Evolutionary conservation across 2,888 invertebrate species (phyloP), one percentile per base, ranked within the genome.

Genomic region (Tribolium freemani): DNA sequence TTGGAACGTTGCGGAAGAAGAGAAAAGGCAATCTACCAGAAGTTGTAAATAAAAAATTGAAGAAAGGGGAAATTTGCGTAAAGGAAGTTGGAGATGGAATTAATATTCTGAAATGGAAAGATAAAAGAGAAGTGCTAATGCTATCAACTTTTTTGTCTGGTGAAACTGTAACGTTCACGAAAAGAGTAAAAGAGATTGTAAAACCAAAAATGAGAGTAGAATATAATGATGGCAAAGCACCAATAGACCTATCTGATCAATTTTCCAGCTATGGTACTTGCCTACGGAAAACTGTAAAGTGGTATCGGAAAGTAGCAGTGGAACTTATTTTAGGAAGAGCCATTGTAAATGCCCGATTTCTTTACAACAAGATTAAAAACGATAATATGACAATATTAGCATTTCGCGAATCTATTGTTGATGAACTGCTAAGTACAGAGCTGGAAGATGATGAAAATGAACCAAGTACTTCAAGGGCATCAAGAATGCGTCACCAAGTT

Each of bases 121-220:
- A 83, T 66, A 82, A 82, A 71, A 72, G 81, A 38, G 80, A 83
- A 48, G 77, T 84, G 16, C 73, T 83, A 44, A 70, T 81, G 66
- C 75, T 83, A 21, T 78, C 78, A 53, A 82, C 82, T 1, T n/a
- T n/a, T n/a, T 1, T n/a, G 8, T n/a, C 46, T n/a, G 10, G 9
- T 46, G 5, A 46, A 46, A 46, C 46, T n/a, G 46, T 4, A n/a
- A n/a, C 5, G 5, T 6, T 46, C 8, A 6, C 8, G 46, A 46
- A n/a, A 46, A 6, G 60, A 16, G 61, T 60, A 50, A 60, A 53
- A 21, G 26, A 8, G 16, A 53, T 71, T 67, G 11, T 66, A n/a
- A 73, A 66, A 57, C 66, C 69, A 57, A 51, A 21, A 57, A 60
- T 54, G 20, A 54, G 66, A 30, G 48, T 70, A 45, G 30, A 60